Conservation (phyloP, 2,797 vertebrate genomes). For the Lutjanus argentimaculatus region DNA sequence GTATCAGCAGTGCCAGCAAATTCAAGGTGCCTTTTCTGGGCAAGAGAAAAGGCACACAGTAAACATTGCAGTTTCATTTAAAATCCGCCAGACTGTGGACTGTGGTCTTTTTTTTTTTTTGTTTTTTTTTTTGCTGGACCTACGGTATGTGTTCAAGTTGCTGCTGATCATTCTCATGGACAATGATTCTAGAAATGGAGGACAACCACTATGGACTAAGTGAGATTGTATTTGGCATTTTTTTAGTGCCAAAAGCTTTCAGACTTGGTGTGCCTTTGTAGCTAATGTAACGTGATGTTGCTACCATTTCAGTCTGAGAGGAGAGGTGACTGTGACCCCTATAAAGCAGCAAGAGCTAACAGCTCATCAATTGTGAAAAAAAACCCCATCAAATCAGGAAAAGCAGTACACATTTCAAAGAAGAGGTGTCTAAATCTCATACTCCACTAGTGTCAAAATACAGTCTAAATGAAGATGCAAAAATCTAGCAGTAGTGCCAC, state of each 20-base stretch:
- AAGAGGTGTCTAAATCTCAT: not conserved
- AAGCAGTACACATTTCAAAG: not conserved
- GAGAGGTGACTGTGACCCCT: not conserved
- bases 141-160: not conserved
- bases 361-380: not conserved
- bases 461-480: conserved; percentile 9
- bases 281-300: not conserved
- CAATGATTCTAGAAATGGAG: not conserved
- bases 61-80: conserved; percentile 16
- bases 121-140: not conserved
- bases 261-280: not conserved
- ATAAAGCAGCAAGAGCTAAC: not conserved
- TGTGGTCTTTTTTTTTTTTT: not conserved
- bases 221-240: not conserved
- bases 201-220: not conserved
- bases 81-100: not conserved
- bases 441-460: not conserved
- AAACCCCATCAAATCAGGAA: not conserved
- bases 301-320: not conserved
- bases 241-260: not conserved
- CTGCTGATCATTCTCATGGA: not conserved
- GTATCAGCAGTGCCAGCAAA: not conserved
- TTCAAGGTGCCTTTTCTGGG: not conserved
- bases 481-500: conserved; percentile 12
- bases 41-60: conserved; percentile 3